phyloP scores from a whole-genome alignment of 2,113 vertebrate species.

The Gopherus flavomarginatus region DNA sequence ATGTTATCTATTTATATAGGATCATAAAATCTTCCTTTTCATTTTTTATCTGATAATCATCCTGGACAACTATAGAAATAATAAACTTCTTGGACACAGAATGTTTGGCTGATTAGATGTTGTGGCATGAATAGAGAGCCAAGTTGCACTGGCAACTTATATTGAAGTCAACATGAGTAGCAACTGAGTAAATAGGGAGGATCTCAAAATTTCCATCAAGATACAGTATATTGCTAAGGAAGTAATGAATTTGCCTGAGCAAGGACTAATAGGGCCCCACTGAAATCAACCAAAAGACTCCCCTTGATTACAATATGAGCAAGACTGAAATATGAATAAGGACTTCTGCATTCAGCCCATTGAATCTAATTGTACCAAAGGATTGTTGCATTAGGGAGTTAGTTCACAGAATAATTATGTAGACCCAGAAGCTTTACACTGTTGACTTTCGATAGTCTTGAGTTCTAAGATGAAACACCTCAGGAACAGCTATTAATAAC shows the following conservation, averaged over 20 bases:
- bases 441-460: slow-evolving; percentile 53
- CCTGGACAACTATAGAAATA: slow-evolving; percentile 36
- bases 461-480: slow-evolving; percentile 45
- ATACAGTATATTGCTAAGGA: slow-evolving; percentile 42
- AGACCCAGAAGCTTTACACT: slow-evolving; percentile 18
- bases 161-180: slow-evolving; percentile 49
- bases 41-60: slow-evolving; percentile 37
- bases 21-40: slow-evolving; percentile 17
- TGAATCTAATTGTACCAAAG: neutral
- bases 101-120: slow-evolving; percentile 33
- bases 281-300: slow-evolving; percentile 37
- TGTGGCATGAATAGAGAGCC: slow-evolving; percentile 26
- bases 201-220: slow-evolving; percentile 25
- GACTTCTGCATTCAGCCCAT: neutral
- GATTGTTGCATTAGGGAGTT: neutral
- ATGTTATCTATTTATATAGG: slow-evolving; percentile 10
- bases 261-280: slow-evolving; percentile 27
- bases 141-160: slow-evolving; percentile 58
- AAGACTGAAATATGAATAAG: neutral
- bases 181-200: neutral
- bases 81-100: slow-evolving; percentile 59
- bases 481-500: slow-evolving; percentile 60
- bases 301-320: neutral
- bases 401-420: neutral
- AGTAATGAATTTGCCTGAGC: slow-evolving; percentile 34